Percentiles rank a stretch among this genome's conserved stretches.
Conservation (phyloP, 2,797 vertebrate species). For the Xiphophorus birchmanni region DNA sequence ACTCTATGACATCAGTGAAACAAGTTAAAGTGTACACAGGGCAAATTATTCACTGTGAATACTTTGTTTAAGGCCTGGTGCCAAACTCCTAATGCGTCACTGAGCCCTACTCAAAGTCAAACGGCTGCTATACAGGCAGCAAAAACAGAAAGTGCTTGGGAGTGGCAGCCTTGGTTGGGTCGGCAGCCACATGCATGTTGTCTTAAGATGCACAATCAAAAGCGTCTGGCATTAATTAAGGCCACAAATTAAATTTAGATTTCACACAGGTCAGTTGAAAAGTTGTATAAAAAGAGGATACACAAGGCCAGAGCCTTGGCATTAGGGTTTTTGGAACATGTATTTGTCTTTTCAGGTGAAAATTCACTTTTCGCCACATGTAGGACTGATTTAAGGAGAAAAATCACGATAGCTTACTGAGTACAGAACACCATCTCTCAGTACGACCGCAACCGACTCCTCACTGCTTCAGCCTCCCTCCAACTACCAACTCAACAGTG, state of each 20-base stretch:
- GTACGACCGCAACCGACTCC: background rate
- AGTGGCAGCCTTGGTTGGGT: background rate
- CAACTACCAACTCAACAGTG: constrained; percentile 57
- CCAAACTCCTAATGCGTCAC: constrained; percentile 43
- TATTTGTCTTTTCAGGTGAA: background rate
- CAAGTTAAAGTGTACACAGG: constrained; percentile 43
- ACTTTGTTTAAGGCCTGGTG: constrained; percentile 3
- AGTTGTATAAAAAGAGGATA: background rate
- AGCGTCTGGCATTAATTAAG: background rate
- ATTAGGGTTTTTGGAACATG: background rate
- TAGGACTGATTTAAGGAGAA: background rate
- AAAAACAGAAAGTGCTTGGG: background rate
- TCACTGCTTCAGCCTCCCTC: constrained; percentile 30
- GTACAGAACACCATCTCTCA: background rate
- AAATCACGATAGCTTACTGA: constrained; percentile 3
- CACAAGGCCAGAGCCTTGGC: background rate
- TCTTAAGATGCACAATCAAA: background rate
- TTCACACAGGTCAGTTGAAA: background rate
- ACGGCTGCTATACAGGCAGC: constrained; percentile 6
- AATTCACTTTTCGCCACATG: background rate
- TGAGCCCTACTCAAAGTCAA: constrained; percentile 21
- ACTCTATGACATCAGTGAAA: constrained; percentile 19
- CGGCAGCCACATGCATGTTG: background rate
- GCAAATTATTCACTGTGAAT: constrained; percentile 44
- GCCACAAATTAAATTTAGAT: background rate